Conservation (phyloP, 2,113 vertebrate genomes). For the Polyodon spathula region DNA sequence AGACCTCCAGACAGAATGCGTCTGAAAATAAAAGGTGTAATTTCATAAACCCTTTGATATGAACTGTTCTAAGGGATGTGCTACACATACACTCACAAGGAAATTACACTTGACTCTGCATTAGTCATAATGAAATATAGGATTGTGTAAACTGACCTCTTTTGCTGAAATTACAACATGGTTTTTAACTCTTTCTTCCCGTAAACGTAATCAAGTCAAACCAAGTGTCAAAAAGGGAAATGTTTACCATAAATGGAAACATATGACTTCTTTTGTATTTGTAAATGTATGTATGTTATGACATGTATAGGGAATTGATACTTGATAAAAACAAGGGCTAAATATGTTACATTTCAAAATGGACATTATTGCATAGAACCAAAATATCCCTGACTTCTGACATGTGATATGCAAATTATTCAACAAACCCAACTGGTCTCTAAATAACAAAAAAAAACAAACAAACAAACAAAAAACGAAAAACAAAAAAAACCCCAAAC, state of each 20-base stretch:
- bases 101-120: constrained; percentile 23
- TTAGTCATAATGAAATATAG: constrained; percentile 58
- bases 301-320: not conserved
- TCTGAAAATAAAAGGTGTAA: not conserved
- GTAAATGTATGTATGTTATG: not conserved
- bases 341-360: too few species aligned
- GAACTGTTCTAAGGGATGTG: too few species aligned
- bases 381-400: too few species aligned
- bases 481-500: too few species aligned
- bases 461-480: too few species aligned
- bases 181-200: not conserved
- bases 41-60: not conserved
- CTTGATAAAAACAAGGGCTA: not conserved
- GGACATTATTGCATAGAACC: too few species aligned
- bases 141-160: constrained; percentile 48
- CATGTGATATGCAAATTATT: too few species aligned
- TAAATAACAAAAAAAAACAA: too few species aligned
- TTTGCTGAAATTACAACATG: constrained; percentile 19
- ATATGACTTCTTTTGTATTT: not conserved
- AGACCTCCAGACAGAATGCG: not conserved
- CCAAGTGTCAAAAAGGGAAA: not conserved
- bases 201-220: not conserved
- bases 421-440: too few species aligned
- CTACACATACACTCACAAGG: not conserved
- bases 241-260: not conserved